These are phyloP conservation scores for Pangasius mekongensis DNA, from an alignment of 2,797 vertebrate genomes.

Conservation along the genomic window DNA sequence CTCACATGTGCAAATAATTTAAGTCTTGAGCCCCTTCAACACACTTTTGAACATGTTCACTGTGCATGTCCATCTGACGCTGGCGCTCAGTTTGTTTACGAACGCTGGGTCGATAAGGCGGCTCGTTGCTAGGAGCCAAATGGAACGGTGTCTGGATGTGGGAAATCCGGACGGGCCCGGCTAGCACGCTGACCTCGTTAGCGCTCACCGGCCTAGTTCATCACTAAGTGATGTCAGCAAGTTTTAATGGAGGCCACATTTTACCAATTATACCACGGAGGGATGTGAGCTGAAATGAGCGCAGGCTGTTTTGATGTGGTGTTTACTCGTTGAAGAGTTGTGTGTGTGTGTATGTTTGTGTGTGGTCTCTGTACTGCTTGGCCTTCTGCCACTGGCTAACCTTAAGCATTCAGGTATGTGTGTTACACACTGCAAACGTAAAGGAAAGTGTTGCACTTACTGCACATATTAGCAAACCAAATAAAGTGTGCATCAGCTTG, in stretches of 20 bases:
- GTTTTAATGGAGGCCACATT: conserved; percentile 81
- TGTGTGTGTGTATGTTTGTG: conserved; percentile 65
- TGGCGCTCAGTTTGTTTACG: conserved; percentile 33
- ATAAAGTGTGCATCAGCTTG: conserved; percentile 13
- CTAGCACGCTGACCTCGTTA: conserved; percentile 64
- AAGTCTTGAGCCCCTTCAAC: conserved; percentile 27
- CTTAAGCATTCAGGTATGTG: conserved; percentile 43
- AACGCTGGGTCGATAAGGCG: conserved; percentile 38
- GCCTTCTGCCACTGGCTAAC: conserved; percentile 46
- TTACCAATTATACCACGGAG: conserved; percentile 74
- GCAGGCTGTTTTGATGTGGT: conserved; percentile 75
- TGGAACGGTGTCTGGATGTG: conserved; percentile 31
- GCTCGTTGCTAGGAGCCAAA: conserved; percentile 40
- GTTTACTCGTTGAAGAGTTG: conserved; percentile 79
- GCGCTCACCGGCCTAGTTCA: conserved; percentile 72
- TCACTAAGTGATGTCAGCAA: conserved; percentile 80
- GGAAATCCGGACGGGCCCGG: conserved; percentile 36
- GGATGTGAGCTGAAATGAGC: conserved; percentile 52
- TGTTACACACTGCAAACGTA: conserved; percentile 14
- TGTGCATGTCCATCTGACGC: conserved; percentile 40
- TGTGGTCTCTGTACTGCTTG: conserved; percentile 53
- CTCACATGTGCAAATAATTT: conserved; percentile 51
- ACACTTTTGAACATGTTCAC: conserved; percentile 36
- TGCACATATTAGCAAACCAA: conserved; percentile 6
- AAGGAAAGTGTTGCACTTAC: conserved; percentile 24